Base-by-base conservation (phyloP, 2,797 vertebrate genomes). In the Falco naumanni region DNA sequence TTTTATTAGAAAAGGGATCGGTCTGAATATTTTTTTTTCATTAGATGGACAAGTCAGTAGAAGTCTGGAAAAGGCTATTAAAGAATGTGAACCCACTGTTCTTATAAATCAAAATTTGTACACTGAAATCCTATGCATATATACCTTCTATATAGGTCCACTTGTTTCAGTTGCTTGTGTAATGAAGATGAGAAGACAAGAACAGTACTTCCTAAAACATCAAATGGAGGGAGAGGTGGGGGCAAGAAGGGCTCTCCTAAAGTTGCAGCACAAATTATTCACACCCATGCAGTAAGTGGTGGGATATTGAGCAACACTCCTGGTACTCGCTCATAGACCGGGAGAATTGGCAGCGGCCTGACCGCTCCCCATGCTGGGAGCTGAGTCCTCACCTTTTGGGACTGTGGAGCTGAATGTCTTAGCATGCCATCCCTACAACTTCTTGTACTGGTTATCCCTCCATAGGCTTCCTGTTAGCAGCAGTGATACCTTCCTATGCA, bases 301-400 rank as follows among this genome's bases (percentile, higher is more conserved):
- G 31, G 8, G 20, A 33, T 41, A 41, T 11, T 18, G 21, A 92
- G 12, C 34, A 61, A 61, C 60, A 50, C 5, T 66, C 18, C 25
- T 48, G 22, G 16, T 60, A 43, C 16, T 48, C 37, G 50, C 9
- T 68, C 24, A 45, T 19, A 45, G 12, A 11, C 41, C 54, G 9
- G 34, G 11, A 50, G 37, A 61, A 63, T 14, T 63, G 20, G 6
- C 48, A 63, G 26, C 7, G 31, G 4, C 21, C 15, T 47, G 18
- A 54, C 39, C 1, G 1, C 31, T 64, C 16, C 37, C 25, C 26
- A 50, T 48, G 2, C 0, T 10, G 9, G 20, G 20, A 68, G 20
- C 3, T 51, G 24, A 50, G 43, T 50, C 47, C 7, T 61, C 54
- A 61, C 20, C 14, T 74, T 37, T 43, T 13, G 20, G 24, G 53